Conservation (phyloP, 1,140 invertebrate genomes). For the Amphibalanus amphitrite region DNA sequence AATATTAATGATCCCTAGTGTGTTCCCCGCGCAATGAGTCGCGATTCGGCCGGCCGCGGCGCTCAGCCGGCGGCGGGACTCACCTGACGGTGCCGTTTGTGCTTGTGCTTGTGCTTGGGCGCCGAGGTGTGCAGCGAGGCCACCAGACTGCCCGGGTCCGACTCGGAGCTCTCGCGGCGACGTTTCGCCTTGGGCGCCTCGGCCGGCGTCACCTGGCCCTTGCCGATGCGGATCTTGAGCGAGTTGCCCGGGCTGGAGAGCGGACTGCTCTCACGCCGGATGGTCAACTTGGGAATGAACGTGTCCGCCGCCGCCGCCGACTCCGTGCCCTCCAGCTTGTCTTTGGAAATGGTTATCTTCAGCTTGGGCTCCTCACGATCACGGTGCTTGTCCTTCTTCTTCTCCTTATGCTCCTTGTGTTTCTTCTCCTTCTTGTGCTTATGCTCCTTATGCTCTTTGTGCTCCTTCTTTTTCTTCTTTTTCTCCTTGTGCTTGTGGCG, state of each 20-base stretch:
- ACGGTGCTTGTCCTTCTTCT: not conserved
- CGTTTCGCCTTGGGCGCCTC: not conserved
- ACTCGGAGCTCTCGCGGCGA: not conserved
- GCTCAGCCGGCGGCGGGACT: no score
- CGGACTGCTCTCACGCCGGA: not conserved
- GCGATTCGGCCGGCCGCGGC: no score
- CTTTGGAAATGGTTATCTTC: not conserved
- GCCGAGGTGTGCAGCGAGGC: not conserved
- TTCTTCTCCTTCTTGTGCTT: not conserved
- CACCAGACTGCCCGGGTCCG: not conserved
- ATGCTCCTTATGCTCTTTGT: conserved; percentile 2
- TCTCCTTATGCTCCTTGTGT: no score
- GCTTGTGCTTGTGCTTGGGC: not conserved
- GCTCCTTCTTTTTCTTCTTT: conserved; percentile 1
- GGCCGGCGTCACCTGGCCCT: not conserved
- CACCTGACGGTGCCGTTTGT: not conserved
- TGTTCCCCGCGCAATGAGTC: no score
- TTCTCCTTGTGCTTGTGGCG: not conserved
- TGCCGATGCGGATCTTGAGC: conserved; percentile 1
- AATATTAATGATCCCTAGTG: no score
- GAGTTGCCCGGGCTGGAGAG: not conserved
- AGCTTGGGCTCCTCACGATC: not conserved
- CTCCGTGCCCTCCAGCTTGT: not conserved
- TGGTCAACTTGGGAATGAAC: no score
- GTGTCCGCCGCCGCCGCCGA: not conserved